Evolutionary conservation across 2,888 invertebrate genomes (phyloP), one percentile per base, ranked within the genome.

Genomic region (Onchidella celtica): DNA sequence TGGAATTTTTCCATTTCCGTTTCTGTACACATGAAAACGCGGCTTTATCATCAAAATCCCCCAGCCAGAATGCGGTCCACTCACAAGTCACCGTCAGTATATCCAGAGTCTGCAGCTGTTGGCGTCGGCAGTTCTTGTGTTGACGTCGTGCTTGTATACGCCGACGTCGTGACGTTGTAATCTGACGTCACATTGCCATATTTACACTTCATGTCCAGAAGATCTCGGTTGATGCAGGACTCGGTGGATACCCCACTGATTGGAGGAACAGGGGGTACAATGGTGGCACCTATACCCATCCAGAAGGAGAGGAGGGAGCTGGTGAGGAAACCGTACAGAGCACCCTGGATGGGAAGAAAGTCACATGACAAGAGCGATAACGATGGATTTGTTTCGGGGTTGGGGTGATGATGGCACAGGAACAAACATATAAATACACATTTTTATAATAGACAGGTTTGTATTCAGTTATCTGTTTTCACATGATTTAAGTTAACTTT

Each of bases 271-370:
- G 87, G 87, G 24, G 88, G 79, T 14, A 87, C 72, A 6, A 89
- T 77, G 4, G 87, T 88, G n/a, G 88, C 87, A 3, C 90, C 90
- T 3, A 90, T 84, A 11, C 88, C 89, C 9, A 89, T 86, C 90
- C 90, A 90, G 82, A 89, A 89, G 9, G 86, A 85, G 9, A 90
- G 68, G 0, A 85, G 81, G 3, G 89, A 83, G 74, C 88, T 88
- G 14, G 82, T 63, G 3, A 88, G 81, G 17, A 88, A 83, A 14
- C 89, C 89, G 27, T 77, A 83, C 3, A 89, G 72, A 1, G 88
- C 89, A 9, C 89, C 89, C 88, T 88, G 80, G 24, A n/a, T n/a
- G n/a, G n/a, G n/a, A 77, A 70, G 65, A 4, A 77, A 29, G 29
- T 27, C 29, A 4, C 14, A 38, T 9, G 38, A 21, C 17, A 27